A percentile compares a stretch with the other conserved stretches of the same genome.
phyloP scores from a whole-genome alignment of 2,797 vertebrate genomes.

The Sardinella longiceps region DNA sequence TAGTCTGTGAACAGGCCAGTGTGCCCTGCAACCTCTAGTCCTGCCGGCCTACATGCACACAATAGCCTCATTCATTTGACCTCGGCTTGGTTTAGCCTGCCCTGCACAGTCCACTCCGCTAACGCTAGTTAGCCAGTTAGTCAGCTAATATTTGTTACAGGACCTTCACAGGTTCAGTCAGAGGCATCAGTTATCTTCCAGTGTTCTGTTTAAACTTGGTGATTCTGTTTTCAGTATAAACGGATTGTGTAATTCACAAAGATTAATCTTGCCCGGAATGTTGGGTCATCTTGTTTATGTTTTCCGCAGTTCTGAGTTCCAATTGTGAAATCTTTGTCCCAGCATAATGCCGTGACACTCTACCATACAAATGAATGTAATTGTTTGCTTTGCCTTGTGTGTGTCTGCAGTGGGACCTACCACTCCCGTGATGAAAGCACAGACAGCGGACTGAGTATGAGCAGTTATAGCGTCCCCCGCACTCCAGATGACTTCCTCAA shows the following conservation, averaged over 20 bases:
- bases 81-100: constrained; percentile 71
- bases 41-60: constrained; percentile 58
- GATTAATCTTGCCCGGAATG: neutral
- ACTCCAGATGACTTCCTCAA: constrained; percentile 98
- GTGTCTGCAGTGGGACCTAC: constrained; percentile 86
- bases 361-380: neutral
- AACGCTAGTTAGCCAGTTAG: constrained; percentile 30
- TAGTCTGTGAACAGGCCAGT: constrained; percentile 71
- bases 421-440: constrained; percentile 99
- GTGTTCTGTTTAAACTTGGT: neutral
- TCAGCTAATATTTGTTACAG: constrained; percentile 50
- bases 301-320: no score
- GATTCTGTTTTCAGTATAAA: neutral
- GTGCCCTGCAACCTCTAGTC: constrained; percentile 53
- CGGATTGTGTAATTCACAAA: neutral
- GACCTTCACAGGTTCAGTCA: constrained; percentile 53
- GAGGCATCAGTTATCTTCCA: neutral
- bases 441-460: constrained; percentile 97
- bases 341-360: neutral
- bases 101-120: constrained; percentile 78
- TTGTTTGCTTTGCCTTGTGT: neutral
- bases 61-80: constrained; percentile 78
- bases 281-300: neutral
- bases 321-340: neutral
- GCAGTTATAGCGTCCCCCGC: constrained; percentile 97